Percentiles rank a stretch among this genome's conserved stretches.
phyloP scores from a whole-genome alignment of 2,797 vertebrate species.

The Brachyrhaphis roseni region DNA sequence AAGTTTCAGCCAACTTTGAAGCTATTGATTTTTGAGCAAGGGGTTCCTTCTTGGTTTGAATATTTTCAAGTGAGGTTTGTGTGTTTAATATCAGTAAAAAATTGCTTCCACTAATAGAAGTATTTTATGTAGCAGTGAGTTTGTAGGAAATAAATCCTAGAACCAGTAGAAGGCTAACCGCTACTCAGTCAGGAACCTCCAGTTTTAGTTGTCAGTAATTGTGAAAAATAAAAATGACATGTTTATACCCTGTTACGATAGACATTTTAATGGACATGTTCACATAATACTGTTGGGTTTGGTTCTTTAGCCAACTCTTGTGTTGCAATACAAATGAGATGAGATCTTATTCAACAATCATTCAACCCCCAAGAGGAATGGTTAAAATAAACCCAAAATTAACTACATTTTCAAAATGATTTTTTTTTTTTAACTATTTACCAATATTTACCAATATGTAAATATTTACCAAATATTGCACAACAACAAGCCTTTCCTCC shows the following conservation, averaged over 20 bases:
- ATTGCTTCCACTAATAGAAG: background rate
- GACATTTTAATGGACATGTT: background rate
- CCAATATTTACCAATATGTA: too few species aligned
- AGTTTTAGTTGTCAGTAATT: background rate
- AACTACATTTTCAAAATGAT: background rate
- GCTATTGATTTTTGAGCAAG: background rate
- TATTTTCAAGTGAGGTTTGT: background rate
- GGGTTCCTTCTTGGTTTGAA: background rate
- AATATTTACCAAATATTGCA: background rate
- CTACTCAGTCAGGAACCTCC: background rate
- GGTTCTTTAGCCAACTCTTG: background rate
- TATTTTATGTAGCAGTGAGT: background rate
- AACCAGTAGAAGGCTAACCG: background rate
- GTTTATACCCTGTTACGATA: background rate
- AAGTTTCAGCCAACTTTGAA: background rate
- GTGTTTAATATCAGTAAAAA: background rate
- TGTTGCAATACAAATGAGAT: background rate
- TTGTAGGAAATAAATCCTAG: background rate
- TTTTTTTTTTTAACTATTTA: background rate
- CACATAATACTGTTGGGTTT: background rate
- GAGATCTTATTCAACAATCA: background rate
- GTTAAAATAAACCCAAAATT: background rate
- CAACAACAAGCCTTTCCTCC: slow-evolving; percentile 16
- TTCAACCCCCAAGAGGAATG: background rate
- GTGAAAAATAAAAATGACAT: background rate